Base-by-base conservation (phyloP, 2,797 vertebrate genomes). In the Octomys mimax region DNA sequence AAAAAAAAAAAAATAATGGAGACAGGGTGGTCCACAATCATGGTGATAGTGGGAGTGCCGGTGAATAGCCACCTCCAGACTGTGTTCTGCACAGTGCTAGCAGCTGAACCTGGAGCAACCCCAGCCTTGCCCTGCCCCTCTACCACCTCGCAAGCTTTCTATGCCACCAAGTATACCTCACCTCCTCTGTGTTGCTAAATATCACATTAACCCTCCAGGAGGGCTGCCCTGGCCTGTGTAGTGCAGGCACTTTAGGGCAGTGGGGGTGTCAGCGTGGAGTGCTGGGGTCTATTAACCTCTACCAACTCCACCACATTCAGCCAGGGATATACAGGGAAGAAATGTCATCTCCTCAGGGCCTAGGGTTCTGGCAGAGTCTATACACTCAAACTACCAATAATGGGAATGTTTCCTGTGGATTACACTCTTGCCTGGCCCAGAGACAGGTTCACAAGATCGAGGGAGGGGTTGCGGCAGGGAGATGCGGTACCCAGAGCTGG, bases 321-420 rank as follows among this genome's bases (percentile, higher is more conserved):
- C 4, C 14, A 7, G 83, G 49, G 19, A 4, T 24, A 28, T 36
- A 14, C 7, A 28, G 49, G 39, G 73, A 9, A 6, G 28, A 12
- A 2, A 39, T 0, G 0, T 39, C 12, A 11, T 21, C 59, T 54
- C 16, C 73, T 54, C 21, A 7, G 52, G 26, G 0, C 3, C 66
- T 49, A 1, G 1, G 18, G 22, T 33, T 46, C 28, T 11, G 36
- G 77, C 1, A 1, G 61, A 18, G 12, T 3, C 62, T 39, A 5
- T 14, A 33, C 0, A 5, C 28, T 21, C 46, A 49, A 36, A 26
- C 39, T n/a, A 21, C 75, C 2, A 13, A 18, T 36, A 42, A 16
- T 13, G 6, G 33, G 14, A 10, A 3, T 9, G 46, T 73, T 62
- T 36, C 36, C 54, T 42, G 0, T 5, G 78, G 33, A 7, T 42